These are phyloP conservation scores for Graptemys geographica DNA, from an alignment of 2,797 vertebrate genomes.

Conservation along the genomic window DNA sequence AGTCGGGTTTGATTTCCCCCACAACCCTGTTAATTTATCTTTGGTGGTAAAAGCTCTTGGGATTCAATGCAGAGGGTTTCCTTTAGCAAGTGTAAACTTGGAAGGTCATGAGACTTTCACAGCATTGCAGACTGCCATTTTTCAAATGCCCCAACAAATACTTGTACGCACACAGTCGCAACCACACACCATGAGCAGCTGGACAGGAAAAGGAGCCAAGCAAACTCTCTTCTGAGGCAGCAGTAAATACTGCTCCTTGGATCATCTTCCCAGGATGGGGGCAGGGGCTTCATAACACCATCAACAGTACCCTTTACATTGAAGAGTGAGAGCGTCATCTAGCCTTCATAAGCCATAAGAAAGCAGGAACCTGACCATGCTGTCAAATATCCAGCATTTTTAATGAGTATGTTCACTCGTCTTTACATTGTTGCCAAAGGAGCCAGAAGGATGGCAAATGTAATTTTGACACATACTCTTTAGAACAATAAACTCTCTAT, in stretches of 20 bases:
- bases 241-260: not conserved
- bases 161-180: accelerated
- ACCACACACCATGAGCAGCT: not conserved
- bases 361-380: not conserved
- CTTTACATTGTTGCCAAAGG: not conserved
- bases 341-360: not conserved
- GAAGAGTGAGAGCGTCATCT: not conserved
- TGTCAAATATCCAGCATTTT: not conserved
- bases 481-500: not conserved
- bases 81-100: not conserved
- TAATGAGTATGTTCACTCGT: not conserved
- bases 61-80: not conserved
- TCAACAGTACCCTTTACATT: not conserved
- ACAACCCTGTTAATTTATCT: not conserved
- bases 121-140: not conserved
- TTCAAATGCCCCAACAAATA: accelerated
- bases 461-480: not conserved
- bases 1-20: not conserved
- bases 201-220: not conserved
- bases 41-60: accelerated
- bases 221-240: not conserved
- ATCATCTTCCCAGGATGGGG: accelerated
- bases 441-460: not conserved
- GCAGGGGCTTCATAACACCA: not conserved
- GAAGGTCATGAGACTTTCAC: accelerated